phyloP scores from a whole-genome alignment of 2,888 invertebrate genomes.

The Deilephila porcellus region DNA sequence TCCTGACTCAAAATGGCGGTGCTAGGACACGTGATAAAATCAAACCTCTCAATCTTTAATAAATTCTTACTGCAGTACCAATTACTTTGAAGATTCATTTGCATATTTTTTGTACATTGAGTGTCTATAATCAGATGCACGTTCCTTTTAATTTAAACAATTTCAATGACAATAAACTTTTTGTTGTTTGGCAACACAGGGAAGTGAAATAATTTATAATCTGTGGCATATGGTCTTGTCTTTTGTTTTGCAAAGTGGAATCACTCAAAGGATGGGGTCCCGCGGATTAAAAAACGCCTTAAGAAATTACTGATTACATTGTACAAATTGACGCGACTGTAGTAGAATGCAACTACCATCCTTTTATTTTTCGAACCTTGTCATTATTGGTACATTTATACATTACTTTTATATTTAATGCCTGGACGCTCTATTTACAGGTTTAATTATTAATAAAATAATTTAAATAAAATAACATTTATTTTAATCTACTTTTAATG shows the following conservation, averaged over 20 bases:
- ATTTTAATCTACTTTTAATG: too few relatives aligned
- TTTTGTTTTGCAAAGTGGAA: constrained; percentile 43
- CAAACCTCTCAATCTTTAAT: background rate
- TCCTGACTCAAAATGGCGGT: background rate
- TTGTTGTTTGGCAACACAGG: constrained; percentile 60
- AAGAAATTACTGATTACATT: background rate
- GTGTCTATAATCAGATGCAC: constrained; percentile 66
- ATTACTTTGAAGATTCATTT: constrained; percentile 22
- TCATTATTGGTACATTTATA: too few relatives aligned
- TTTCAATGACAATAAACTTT: constrained; percentile 73
- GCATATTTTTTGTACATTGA: constrained; percentile 22
- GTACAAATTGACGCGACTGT: background rate
- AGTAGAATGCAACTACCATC: background rate
- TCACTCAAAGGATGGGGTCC: constrained; percentile 42
- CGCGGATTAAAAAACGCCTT: background rate
- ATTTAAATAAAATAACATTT: too few relatives aligned
- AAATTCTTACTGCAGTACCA: constrained; percentile 16
- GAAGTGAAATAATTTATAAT: constrained; percentile 44
- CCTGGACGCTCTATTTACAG: too few relatives aligned
- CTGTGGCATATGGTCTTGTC: constrained; percentile 42
- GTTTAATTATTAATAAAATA: too few relatives aligned
- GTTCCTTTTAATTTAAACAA: constrained; percentile 68
- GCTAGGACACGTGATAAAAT: constrained; percentile 18
- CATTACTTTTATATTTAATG: too few relatives aligned
- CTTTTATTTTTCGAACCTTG: too few relatives aligned